Conservation (phyloP, 2,888 invertebrate species). For the Ctena decussata region DNA sequence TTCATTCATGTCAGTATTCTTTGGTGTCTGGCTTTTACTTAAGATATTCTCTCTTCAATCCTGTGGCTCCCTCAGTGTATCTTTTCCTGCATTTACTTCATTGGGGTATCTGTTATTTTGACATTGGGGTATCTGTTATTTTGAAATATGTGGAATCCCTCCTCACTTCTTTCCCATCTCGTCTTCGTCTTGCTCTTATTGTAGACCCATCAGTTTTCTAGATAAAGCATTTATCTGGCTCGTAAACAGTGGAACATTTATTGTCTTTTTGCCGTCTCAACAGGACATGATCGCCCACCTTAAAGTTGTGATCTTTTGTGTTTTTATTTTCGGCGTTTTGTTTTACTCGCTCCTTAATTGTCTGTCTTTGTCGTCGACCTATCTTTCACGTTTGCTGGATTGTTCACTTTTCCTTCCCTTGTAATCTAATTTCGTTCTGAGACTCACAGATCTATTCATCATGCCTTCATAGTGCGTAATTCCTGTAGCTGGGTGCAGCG, state of each 20-base stretch:
- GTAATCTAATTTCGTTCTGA: slow-evolving; percentile 39
- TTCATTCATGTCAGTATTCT: neutral
- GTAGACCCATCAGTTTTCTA: no score
- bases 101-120: no score
- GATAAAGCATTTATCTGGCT: slow-evolving; percentile 33
- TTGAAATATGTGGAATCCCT: slow-evolving; percentile 5
- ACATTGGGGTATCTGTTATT: neutral
- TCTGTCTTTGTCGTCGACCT: neutral
- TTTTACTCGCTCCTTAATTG: neutral
- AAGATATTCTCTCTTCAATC: no score
- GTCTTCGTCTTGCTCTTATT: slow-evolving; percentile 28
- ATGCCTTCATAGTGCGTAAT: slow-evolving; percentile 35
- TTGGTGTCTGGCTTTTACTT: neutral
- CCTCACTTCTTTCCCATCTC: slow-evolving; percentile 19
- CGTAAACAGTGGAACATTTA: slow-evolving; percentile 44
- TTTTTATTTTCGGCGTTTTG: no score
- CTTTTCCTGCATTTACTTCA: no score
- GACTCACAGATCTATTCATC: slow-evolving; percentile 23
- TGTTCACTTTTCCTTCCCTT: neutral
- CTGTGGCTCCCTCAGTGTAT: neutral
- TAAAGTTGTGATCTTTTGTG: no score
- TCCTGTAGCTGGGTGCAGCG: slow-evolving; percentile 52
- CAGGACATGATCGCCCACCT: no score
- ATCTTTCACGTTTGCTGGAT: neutral
- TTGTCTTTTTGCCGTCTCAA: no score